Evolutionary conservation across 2,113 vertebrate genomes (phyloP).

Genomic region (Rhombomys opimus): DNA sequence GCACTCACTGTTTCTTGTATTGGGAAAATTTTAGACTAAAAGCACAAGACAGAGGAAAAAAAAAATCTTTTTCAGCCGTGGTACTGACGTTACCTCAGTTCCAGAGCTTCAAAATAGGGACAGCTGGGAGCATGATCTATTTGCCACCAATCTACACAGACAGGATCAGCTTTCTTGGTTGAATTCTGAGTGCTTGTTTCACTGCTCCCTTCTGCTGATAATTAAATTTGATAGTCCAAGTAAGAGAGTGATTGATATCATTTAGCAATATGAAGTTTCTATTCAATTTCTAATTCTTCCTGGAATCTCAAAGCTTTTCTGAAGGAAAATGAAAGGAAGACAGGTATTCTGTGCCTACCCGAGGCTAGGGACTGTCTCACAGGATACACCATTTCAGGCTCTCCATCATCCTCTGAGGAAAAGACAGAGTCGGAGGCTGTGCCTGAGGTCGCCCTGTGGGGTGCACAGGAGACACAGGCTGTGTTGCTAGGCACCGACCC

Average conservation of each 20-base stretch:
- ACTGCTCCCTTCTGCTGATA: constrained; percentile 67
- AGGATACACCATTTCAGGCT: not conserved
- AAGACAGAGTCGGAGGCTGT: not conserved
- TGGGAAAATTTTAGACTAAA: constrained; percentile 30
- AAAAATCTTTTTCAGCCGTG: not conserved
- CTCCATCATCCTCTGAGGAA: not conserved
- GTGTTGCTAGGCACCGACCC: not conserved
- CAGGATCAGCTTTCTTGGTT: constrained; percentile 54
- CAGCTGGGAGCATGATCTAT: not conserved
- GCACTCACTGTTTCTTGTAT: not conserved
- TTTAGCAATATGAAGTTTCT: not conserved
- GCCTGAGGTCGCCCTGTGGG: not conserved
- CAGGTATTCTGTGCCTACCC: rapidly evolving
- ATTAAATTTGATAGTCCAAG: constrained; percentile 48
- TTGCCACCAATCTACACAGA: constrained; percentile 35
- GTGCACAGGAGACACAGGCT: not conserved
- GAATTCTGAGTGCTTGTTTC: constrained; percentile 55
- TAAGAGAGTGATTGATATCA: constrained; percentile 48
- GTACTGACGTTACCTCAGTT: not conserved
- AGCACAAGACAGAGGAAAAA: not conserved
- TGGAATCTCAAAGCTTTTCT: not conserved
- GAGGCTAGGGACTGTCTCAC: rapidly evolving
- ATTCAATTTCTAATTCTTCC: constrained; percentile 52
- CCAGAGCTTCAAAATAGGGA: not conserved
- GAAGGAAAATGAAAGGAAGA: not conserved